Conservation (phyloP, 1,140 invertebrate species). For the Leptopilina clavipes region DNA sequence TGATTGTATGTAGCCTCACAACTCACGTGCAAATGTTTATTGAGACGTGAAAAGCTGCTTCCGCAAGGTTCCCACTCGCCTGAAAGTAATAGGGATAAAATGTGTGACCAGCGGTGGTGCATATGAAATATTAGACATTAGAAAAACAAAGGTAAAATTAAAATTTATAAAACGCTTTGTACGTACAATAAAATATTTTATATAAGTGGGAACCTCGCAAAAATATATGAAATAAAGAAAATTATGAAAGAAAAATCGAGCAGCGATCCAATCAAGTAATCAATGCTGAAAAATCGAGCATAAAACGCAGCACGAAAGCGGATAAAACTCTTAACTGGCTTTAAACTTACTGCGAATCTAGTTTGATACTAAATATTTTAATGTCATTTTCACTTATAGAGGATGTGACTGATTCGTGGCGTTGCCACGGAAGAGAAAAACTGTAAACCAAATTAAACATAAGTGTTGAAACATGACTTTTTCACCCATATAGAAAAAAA, state of each 20-base stretch:
- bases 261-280: constrained; percentile 34
- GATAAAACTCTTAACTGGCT: constrained; percentile 55
- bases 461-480: neutral
- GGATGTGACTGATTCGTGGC: constrained; percentile 64
- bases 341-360: constrained; percentile 69
- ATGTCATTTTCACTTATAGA: constrained; percentile 66
- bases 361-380: constrained; percentile 71
- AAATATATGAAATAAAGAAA: constrained; percentile 39
- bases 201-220: constrained; percentile 73
- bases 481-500: neutral
- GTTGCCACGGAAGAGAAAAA: constrained; percentile 65
- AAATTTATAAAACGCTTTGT: constrained; percentile 24
- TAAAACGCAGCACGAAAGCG: constrained; percentile 47
- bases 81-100: constrained; percentile 73
- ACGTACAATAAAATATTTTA: constrained; percentile 47
- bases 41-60: constrained; percentile 70
- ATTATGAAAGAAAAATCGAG: neutral
- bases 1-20: constrained; percentile 63
- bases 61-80: constrained; percentile 74
- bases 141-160: constrained; percentile 45
- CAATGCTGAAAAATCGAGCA: constrained; percentile 18
- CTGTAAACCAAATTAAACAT: constrained; percentile 55
- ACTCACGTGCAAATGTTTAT: constrained; percentile 72
- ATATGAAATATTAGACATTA: constrained; percentile 44
- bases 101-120: constrained; percentile 64